Base-by-base conservation (phyloP, 2,888 invertebrate species). In the Leptogaster cylindrica region DNA sequence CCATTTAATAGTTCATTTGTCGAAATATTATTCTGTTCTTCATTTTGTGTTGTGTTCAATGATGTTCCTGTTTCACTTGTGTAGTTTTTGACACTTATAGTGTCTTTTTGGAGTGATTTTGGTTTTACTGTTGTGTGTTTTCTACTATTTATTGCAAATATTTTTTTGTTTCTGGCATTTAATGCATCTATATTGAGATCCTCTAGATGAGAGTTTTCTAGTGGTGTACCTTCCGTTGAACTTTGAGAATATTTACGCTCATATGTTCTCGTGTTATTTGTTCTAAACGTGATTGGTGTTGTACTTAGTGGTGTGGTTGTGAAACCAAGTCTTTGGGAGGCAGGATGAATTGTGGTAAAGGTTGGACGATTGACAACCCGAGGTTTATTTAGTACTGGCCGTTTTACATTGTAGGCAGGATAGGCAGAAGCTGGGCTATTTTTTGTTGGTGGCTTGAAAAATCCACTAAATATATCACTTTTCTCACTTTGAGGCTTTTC, bases 151-250 rank as follows among this genome's bases (percentile, higher is more conserved):
- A 79, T 81, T 69, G 80, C 77, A 70, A 84, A 85, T 52, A 85
- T 77, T 74, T 84, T 83, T 72, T 83, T 85, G 70, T 85, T 85
- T 71, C 84, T 80, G 33, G 82, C 82, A 76, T 82, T 84, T 16
- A 84, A 74, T 6, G 83, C 83, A 73, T 84, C 83, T 28, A 82
- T 79, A 71, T 84, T 81, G 5, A 83, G 75, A 65, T 82, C 82
- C 71, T 81, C 81, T 28, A 79, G 76, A 18, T 78, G 73, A 5
- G 77, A 74, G 65, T 72, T 73, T 64, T 79, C 78, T 61, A 71
- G 71, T 46, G 66, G 69, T n/a, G 67, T 65, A 52, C 50, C 33
- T 39, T 68, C 71, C 14, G 76, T 41, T 58, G 77, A 77, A 2
- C 76, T 76, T 18, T 75, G 76, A 2, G 73, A 72, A 69, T 79